A percentile compares a stretch with the other conserved stretches of the same genome.
phyloP scores from a whole-genome alignment of 1,140 invertebrate species.

The Drosophila truncata region DNA sequence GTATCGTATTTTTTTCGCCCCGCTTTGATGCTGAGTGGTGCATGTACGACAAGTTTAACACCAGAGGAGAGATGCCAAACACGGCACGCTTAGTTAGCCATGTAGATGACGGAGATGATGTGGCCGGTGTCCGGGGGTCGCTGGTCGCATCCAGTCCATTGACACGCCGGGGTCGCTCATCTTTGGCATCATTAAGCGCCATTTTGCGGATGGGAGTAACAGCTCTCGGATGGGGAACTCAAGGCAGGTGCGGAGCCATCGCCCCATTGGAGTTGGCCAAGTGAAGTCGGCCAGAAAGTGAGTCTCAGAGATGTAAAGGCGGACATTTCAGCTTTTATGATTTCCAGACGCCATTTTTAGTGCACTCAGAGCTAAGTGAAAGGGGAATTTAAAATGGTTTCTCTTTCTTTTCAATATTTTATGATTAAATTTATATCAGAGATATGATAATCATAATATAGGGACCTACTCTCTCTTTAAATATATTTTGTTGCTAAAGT shows the following conservation, averaged over 20 bases:
- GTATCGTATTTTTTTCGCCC: constrained; percentile 28
- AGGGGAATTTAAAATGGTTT: neutral
- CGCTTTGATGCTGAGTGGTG: constrained; percentile 31
- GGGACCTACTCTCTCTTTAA: neutral
- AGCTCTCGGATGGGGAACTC: neutral
- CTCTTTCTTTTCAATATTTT: neutral
- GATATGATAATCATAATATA: neutral
- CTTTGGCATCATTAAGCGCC: constrained; percentile 80
- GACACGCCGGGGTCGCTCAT: constrained; percentile 72
- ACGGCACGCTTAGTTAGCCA: constrained; percentile 84
- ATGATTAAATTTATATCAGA: neutral
- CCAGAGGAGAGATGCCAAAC: constrained; percentile 66
- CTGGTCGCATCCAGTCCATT: constrained; percentile 55
- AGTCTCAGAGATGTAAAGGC: constrained; percentile 45
- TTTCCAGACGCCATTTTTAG: constrained; percentile 10
- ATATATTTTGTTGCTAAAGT: neutral
- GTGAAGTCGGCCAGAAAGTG: constrained; percentile 76
- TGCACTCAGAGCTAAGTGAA: constrained; percentile 7
- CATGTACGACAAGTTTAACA: constrained; percentile 78
- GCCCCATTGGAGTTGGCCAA: constrained; percentile 55
- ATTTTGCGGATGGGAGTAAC: constrained; percentile 53
- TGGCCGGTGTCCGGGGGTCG: constrained; percentile 23
- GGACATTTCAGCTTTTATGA: constrained; percentile 25
- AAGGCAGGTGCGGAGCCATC: constrained; percentile 22
- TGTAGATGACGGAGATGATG: constrained; percentile 69